A percentile compares a stretch with the other conserved stretches of the same genome.
phyloP scores from a whole-genome alignment of 2,797 vertebrate genomes.

The Sebastiscus albofasciatus region DNA sequence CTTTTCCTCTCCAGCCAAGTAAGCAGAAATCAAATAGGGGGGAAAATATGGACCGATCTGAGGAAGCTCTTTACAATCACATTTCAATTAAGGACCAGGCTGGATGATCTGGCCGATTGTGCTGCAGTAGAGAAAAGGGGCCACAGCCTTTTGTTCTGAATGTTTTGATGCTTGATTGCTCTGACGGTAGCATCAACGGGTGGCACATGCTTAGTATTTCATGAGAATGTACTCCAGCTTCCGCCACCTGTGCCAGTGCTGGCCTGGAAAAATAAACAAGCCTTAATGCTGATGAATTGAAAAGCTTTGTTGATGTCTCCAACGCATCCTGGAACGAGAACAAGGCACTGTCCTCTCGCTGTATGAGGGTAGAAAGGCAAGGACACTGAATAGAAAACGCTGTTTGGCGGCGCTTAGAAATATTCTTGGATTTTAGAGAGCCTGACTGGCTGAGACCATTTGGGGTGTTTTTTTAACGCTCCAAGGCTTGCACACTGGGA shows the following conservation, averaged over 20 bases:
- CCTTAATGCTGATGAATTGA: conserved; percentile 31
- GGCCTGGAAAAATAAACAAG: conserved; percentile 2
- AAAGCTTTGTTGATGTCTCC: conserved; percentile 54
- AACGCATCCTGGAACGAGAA: conserved; percentile 56
- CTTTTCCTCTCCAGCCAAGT: conserved; percentile 26
- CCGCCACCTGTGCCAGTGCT: conserved; percentile 44
- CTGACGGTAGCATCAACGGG: conserved; percentile 58
- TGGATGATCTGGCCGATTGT: conserved; percentile 29
- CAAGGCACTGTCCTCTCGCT: conserved; percentile 32
- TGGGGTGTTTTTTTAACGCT: conserved; percentile 16
- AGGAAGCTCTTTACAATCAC: conserved; percentile 39
- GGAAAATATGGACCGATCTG: background rate
- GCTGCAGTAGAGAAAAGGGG: background rate
- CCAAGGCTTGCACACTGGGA: conserved; percentile 6
- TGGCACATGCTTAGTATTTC: conserved; percentile 53
- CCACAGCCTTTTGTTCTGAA: conserved; percentile 31
- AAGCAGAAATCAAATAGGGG: conserved; percentile 36
- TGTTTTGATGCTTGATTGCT: conserved; percentile 59
- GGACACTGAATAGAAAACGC: conserved; percentile 12
- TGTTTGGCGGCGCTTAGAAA: conserved; percentile 19
- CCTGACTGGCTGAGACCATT: conserved; percentile 23
- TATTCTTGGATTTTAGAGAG: conserved; percentile 15
- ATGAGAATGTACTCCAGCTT: conserved; percentile 31
- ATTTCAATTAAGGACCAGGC: conserved; percentile 17
- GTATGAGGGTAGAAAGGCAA: conserved; percentile 15